These are phyloP conservation scores for Sebastolobus alascanus DNA, from an alignment of 2,797 vertebrate genomes.

Conservation along the genomic window DNA sequence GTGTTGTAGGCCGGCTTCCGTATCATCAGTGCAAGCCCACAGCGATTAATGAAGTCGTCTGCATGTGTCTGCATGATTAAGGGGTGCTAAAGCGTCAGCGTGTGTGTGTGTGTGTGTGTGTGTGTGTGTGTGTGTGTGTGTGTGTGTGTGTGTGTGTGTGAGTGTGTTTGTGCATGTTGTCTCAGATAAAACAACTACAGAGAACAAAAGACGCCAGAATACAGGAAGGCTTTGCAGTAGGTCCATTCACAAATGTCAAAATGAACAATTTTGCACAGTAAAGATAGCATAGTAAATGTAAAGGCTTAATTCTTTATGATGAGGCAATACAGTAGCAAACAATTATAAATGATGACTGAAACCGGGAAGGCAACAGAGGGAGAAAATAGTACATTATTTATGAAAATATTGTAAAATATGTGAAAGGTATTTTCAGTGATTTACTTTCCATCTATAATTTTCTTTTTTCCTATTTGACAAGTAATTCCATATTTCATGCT, in stretches of 20 bases:
- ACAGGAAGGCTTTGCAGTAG: slow-evolving; percentile 25
- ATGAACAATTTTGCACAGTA: slow-evolving; percentile 10
- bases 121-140: slow-evolving; percentile 12
- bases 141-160: background rate
- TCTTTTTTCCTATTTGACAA: slow-evolving; percentile 68
- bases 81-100: slow-evolving; percentile 44
- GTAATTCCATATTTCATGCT: slow-evolving; percentile 81
- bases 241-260: slow-evolving; percentile 36
- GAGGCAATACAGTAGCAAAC: slow-evolving; percentile 38
- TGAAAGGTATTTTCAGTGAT: slow-evolving; percentile 53
- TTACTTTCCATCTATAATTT: slow-evolving; percentile 72
- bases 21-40: slow-evolving; percentile 70
- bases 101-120: slow-evolving; percentile 34
- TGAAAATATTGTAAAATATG: slow-evolving; percentile 57
- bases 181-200: slow-evolving; percentile 60
- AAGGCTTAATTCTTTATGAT: slow-evolving; percentile 33
- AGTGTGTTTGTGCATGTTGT: slow-evolving; percentile 11
- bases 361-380: slow-evolving; percentile 5
- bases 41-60: slow-evolving; percentile 80
- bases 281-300: slow-evolving; percentile 11
- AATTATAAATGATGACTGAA: slow-evolving; percentile 32
- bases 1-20: slow-evolving; percentile 57
- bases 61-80: slow-evolving; percentile 79
- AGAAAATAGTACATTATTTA: slow-evolving; percentile 50
- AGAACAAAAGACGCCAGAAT: slow-evolving; percentile 62